Base-by-base conservation (phyloP, 2,888 invertebrate genomes). In the Pseudanteris insignis region DNA sequence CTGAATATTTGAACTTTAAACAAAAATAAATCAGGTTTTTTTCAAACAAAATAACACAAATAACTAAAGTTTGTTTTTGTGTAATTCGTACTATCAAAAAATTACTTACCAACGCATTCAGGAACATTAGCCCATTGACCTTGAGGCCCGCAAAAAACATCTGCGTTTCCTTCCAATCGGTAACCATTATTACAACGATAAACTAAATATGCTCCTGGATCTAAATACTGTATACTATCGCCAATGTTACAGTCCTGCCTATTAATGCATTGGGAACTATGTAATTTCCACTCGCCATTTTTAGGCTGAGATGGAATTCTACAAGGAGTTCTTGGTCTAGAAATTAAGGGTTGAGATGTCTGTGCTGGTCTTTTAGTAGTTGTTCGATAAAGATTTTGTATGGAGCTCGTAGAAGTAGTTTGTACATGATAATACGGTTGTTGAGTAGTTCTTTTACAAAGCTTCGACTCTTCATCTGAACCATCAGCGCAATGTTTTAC, bases 401-500 rank as follows among this genome's bases (percentile, higher is more conserved):
- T 15, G 32, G 9, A 9, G 9, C 13, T 13, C 5, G 13, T 30
- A 1, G 13, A 9, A n/a, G 32, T 15, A 33, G 9, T 15, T 2
- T 14, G 24, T 18, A 11, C 10, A 15, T 6, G 10, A 7, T 5
- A 5, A 34, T 15, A 34, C 8, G 34, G 15, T 7, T 9, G 2
- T 4, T 11, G 33, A n/a, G 46, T 62, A 4, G 10, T 50, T 24
- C n/a, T 7, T 21, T 3, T n/a, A 29, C 78, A 78, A 5, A 68
- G 13, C 7, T 9, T 13, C 7, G 60, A 57, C 65, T 71, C 68
- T 65, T 85, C 85, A 67, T 85, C 85, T 2, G 84, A 84, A 24
- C 77, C 79, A 55, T 85, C 85, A 2, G 77, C 67, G 63, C 85
- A 85, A 47, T 85, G 81, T 34, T 71, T 62, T 4, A 74, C 60